Evolutionary conservation across 2,797 vertebrate genomes (phyloP), one percentile per base, ranked within the genome.

Genomic region (Triplophysa bombifrons): DNA sequence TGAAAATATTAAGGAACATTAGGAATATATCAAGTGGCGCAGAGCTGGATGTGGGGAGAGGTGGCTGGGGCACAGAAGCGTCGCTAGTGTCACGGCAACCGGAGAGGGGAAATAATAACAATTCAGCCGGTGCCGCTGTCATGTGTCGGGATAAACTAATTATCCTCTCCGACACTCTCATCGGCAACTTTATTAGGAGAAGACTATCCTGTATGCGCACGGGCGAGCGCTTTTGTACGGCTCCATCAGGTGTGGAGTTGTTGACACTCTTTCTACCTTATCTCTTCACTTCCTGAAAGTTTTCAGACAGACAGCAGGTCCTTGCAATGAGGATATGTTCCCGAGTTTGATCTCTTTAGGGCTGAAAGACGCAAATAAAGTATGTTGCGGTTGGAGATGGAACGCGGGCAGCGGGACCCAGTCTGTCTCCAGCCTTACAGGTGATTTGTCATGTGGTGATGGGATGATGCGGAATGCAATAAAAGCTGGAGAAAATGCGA

Each of bases 1-100:
- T 98, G 96, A 98, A 99, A 98, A 98, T 98, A 98, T 98, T 98
- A 96, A 98, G 96, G 96, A 96, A 96, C 95, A 98, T 97, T 98
- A 97, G 90, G 93, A 94, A 95, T 97, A 91, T 95, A 95, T 96
- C 96, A 95, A 97, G 96, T 96, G 95, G 93, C 94, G 93, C 95
- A 94, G 92, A 81, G 84, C 92, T 93, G 91, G 87, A 87, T 90
- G 85, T 74, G 83, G 71, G 81, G 76, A 85, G 76, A 64, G 80
- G 76, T 38, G 73, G 72, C 74, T 70, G 80, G 81, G 84, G 90
- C 86, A 88, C 65, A 84, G 83, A 88, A 84, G 88, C 84, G 88
- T 90, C 90, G 90, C 88, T 86, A 88, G 92, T 93, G 93, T 93
- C 93, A 91, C 86, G 91, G 91, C 92, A 94, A 92, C 92, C 74